Conservation (phyloP, 2,797 vertebrate species). For the Gymnodraco acuticeps region DNA sequence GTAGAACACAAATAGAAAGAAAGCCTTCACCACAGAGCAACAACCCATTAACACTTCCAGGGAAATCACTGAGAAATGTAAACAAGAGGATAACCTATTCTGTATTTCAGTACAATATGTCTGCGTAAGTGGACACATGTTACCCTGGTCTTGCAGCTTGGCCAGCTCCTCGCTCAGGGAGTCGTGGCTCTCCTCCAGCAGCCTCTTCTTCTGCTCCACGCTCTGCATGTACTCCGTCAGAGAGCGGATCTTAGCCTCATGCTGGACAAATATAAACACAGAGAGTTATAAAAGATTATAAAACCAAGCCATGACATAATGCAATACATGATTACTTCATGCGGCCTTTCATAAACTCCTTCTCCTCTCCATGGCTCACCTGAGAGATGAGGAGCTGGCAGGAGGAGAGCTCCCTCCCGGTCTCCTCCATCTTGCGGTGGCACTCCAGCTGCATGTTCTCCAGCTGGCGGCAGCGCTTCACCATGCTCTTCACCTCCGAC, state of each 20-base stretch:
- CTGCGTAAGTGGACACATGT: conserved; percentile 29
- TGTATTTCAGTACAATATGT: background rate
- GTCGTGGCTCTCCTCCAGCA: conserved; percentile 93
- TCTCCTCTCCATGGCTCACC: conserved; percentile 64
- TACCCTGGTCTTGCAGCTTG: conserved; percentile 92
- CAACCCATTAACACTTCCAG: background rate
- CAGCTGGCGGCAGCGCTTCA: conserved; percentile 94
- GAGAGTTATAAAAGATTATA: background rate
- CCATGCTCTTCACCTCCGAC: conserved; percentile 97
- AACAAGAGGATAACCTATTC: background rate
- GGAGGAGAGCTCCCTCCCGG: conserved; percentile 91
- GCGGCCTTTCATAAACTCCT: background rate
- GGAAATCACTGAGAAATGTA: background rate
- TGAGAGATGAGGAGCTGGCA: conserved; percentile 97
- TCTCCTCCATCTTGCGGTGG: conserved; percentile 98
- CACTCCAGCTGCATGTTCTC: conserved; percentile 95
- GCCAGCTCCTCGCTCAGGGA: conserved; percentile 92
- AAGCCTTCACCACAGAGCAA: background rate
- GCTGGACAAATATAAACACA: conserved; percentile 76
- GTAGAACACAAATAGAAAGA: background rate
- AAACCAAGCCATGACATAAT: background rate
- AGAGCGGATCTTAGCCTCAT: conserved; percentile 95
- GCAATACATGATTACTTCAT: background rate
- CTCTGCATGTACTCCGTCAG: conserved; percentile 95
- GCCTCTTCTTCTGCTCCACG: conserved; percentile 93